These are phyloP conservation scores for Puma concolor DNA, from an alignment of 2,113 vertebrate genomes.

Conservation along the genomic window DNA sequence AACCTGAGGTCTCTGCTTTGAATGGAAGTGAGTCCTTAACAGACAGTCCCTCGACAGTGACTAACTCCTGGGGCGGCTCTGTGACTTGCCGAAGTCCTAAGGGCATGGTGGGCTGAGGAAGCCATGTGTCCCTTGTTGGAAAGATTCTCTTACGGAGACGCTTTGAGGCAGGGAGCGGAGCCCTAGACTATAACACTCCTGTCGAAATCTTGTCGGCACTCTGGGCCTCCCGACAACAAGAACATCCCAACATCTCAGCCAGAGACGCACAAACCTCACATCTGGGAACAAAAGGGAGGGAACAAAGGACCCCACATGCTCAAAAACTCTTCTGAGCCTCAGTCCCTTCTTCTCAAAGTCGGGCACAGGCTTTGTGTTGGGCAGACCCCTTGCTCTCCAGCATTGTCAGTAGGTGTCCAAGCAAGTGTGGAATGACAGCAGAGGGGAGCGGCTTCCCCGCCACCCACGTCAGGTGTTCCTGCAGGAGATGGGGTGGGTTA, in stretches of 20 bases:
- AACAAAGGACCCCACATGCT: accelerated
- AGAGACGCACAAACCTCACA: accelerated
- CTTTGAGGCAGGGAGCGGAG: not conserved
- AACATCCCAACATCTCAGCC: not conserved
- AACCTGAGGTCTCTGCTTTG: not conserved
- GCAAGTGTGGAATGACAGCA: accelerated
- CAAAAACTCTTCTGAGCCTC: accelerated
- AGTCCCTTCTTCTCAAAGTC: not conserved
- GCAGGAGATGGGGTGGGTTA: accelerated
- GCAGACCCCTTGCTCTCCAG: too few relatives aligned
- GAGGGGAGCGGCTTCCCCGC: accelerated
- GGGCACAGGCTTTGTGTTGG: not conserved
- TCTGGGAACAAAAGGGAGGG: too few relatives aligned
- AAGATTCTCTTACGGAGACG: not conserved
- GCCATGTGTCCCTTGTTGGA: not conserved
- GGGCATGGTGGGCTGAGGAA: not conserved
- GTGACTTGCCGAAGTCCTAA: not conserved
- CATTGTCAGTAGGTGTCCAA: accelerated
- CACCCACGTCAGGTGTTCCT: accelerated
- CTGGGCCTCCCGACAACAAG: accelerated
- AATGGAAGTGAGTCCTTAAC: not conserved
- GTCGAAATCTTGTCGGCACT: accelerated
- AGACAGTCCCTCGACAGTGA: too few relatives aligned
- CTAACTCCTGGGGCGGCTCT: not conserved
- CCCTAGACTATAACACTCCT: not conserved